phyloP scores from a whole-genome alignment of 1,140 invertebrate species.

The Stratiolaelaps scimitus region DNA sequence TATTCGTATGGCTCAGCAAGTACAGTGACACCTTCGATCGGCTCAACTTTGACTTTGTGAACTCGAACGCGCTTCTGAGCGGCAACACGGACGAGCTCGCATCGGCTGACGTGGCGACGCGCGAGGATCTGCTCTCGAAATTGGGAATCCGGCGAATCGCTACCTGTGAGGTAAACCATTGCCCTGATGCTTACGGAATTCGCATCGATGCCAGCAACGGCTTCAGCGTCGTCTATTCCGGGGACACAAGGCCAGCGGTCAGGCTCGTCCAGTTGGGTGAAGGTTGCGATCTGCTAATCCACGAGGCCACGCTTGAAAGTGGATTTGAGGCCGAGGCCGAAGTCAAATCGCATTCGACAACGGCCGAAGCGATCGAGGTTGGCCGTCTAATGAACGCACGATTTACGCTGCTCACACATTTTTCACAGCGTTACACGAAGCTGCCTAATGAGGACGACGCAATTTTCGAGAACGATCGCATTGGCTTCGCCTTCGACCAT shows the following conservation, averaged over 20 bases:
- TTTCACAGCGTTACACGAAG: slow-evolving; percentile 87
- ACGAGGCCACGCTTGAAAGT: slow-evolving; percentile 96
- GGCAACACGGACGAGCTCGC: neutral
- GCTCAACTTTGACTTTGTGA: slow-evolving; percentile 14
- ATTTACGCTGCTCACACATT: slow-evolving; percentile 81
- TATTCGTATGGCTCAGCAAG: slow-evolving; percentile 29
- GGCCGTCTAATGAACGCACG: slow-evolving; percentile 69
- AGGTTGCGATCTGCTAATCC: slow-evolving; percentile 76
- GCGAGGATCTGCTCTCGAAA: neutral
- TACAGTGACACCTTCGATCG: slow-evolving; percentile 11
- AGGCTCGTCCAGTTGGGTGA: slow-evolving; percentile 46
- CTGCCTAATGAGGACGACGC: slow-evolving; percentile 48
- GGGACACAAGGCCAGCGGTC: slow-evolving; percentile 41
- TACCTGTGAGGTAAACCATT: slow-evolving; percentile 32
- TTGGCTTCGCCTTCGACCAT: slow-evolving; percentile 87
- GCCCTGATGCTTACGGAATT: slow-evolving; percentile 34
- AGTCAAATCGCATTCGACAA: slow-evolving; percentile 40
- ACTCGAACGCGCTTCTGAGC: neutral
- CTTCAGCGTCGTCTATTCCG: slow-evolving; percentile 43
- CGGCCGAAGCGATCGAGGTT: slow-evolving; percentile 59
- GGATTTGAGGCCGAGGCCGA: slow-evolving; percentile 47
- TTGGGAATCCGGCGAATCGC: neutral
- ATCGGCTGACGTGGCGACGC: too few relatives aligned
- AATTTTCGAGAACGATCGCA: slow-evolving; percentile 49
- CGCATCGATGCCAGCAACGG: slow-evolving; percentile 33